These are phyloP conservation scores for Hucho hucho DNA, from an alignment of 2,113 vertebrate species.

Conservation along the genomic window DNA sequence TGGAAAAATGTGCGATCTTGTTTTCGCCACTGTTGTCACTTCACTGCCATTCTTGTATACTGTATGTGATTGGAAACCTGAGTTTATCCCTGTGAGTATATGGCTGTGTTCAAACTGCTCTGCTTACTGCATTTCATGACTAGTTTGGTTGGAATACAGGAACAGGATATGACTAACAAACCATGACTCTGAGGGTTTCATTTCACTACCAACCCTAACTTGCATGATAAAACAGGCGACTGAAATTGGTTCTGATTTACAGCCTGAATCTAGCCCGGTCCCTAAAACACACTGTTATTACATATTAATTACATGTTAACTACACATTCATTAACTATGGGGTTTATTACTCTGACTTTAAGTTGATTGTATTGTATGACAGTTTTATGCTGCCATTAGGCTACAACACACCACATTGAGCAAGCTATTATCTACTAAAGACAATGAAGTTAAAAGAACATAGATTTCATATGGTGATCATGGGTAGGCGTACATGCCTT, in stretches of 20 bases:
- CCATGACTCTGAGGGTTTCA: slow-evolving; percentile 48
- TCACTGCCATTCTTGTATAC: slow-evolving; percentile 57
- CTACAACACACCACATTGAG: background rate
- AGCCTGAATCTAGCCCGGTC: no score
- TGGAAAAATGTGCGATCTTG: slow-evolving; percentile 48
- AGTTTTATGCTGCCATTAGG: slow-evolving; percentile 6
- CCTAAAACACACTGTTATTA: background rate
- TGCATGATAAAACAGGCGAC: background rate
- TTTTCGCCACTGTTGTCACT: slow-evolving; percentile 55
- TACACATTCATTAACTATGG: slow-evolving; percentile 14
- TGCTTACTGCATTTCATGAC: slow-evolving; percentile 72
- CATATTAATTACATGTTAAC: slow-evolving; percentile 29
- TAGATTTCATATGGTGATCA: slow-evolving; percentile 17
- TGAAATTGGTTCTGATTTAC: background rate
- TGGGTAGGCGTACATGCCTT: slow-evolving; percentile 29
- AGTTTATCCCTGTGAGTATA: slow-evolving; percentile 42
- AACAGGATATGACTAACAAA: slow-evolving; percentile 70
- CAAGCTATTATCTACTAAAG: background rate
- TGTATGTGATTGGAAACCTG: slow-evolving; percentile 53
- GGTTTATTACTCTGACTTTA: slow-evolving; percentile 13
- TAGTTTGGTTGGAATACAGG: slow-evolving; percentile 73
- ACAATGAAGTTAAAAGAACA: background rate
- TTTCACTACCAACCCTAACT: slow-evolving; percentile 21
- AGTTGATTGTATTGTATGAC: slow-evolving; percentile 18
- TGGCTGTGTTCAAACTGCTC: slow-evolving; percentile 74